Percentiles rank a stretch among this genome's conserved stretches.
phyloP scores from a whole-genome alignment of 2,797 vertebrate species.

The Peromyscus eremicus region DNA sequence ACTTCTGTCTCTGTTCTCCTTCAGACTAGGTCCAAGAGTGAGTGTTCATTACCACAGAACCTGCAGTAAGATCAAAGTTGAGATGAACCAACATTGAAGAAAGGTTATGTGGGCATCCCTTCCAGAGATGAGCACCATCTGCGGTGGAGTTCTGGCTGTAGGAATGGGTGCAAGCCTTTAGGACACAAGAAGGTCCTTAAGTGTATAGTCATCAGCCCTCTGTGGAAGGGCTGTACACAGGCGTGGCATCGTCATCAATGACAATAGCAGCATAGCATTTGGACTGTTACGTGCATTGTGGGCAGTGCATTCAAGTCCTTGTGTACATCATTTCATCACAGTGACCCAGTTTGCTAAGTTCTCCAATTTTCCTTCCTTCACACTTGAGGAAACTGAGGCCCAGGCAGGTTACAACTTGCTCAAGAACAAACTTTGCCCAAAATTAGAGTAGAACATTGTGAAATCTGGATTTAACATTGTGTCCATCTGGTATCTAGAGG shows the following conservation, averaged over 20 bases:
- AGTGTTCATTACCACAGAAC: background rate
- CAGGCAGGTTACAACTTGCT: background rate
- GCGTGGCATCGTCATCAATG: rapidly evolving
- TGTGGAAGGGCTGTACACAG: background rate
- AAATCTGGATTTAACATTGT: background rate
- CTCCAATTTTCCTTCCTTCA: background rate
- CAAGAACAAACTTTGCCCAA: background rate
- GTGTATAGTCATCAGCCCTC: background rate
- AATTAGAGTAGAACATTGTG: background rate
- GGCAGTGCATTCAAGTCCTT: background rate
- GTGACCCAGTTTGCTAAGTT: background rate
- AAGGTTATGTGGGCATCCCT: background rate
- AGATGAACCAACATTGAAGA: background rate
- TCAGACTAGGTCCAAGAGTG: background rate
- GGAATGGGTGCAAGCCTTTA: background rate
- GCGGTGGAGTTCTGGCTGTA: background rate
- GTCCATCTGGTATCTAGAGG: background rate
- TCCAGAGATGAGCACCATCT: background rate
- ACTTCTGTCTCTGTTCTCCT: background rate
- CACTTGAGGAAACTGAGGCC: background rate
- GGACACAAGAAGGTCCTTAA: background rate
- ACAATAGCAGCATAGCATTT: background rate
- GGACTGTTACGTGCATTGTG: background rate
- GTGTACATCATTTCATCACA: background rate
- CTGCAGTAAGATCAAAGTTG: background rate